A percentile compares a stretch with the other conserved stretches of the same genome.
Conservation (phyloP, 64 coral and sea anemone species). For the Orbicella faveolata region DNA sequence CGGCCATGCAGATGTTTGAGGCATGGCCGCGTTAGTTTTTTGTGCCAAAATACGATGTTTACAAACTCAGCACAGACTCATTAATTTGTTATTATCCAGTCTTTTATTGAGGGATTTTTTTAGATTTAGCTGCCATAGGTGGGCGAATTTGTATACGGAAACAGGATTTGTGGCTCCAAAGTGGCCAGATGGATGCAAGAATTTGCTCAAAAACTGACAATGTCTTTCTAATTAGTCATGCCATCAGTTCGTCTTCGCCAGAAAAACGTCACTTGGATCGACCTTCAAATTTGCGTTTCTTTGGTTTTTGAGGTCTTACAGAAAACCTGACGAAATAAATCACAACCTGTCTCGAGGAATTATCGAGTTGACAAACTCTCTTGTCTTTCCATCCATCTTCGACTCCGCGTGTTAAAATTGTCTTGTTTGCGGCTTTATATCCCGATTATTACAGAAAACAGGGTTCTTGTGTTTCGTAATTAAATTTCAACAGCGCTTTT, state of each 20-base stretch:
- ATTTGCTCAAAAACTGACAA: constrained; percentile 44
- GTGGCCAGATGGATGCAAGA: constrained; percentile 40
- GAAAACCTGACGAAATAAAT: constrained; percentile 9
- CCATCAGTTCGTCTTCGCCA: constrained; percentile 9
- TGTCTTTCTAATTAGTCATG: constrained; percentile 38
- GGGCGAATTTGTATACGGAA: constrained; percentile 57
- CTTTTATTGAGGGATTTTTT: constrained; percentile 50
- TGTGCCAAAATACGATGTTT: constrained; percentile 88
- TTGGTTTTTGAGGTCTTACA: neutral
- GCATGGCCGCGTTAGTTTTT: constrained; percentile 70
- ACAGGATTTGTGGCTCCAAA: constrained; percentile 53
- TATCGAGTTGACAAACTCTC: neutral
- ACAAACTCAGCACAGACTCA: constrained; percentile 82
- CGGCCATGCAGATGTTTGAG: constrained; percentile 78
- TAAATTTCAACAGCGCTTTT: constrained; percentile 46
- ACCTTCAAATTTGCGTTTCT: neutral
- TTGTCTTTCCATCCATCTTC: neutral
- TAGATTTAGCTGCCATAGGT: constrained; percentile 47
- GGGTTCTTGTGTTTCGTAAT: constrained; percentile 24
- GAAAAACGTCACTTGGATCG: neutral
- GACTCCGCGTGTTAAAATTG: neutral
- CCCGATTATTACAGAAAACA: constrained; percentile 20
- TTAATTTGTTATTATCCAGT: constrained; percentile 84
- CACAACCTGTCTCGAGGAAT: neutral
- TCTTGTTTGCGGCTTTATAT: constrained; percentile 35